Base-by-base conservation (phyloP, 2,113 vertebrate species). In the Percina caprodes region DNA sequence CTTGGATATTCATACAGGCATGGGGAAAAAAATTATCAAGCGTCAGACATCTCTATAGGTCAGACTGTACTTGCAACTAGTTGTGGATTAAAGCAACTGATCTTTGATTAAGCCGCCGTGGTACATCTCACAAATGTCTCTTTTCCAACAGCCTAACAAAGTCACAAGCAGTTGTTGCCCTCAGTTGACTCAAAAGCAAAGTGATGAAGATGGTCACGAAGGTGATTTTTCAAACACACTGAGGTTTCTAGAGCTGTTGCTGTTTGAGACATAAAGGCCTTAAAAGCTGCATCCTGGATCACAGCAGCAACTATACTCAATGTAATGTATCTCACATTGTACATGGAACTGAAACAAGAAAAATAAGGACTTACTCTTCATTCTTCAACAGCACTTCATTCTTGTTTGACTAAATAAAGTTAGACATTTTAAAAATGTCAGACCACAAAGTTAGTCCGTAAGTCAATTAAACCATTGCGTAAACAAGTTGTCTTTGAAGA, bases 401-500 rank as follows among this genome's bases (percentile, higher is more conserved):
- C n/a, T 72, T 65, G 11, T 6, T n/a, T 45, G 52, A 56, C 85
- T 83, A 54, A 81, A 89, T 74, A 51, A 83, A 86, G 77, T 80
- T 69, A n/a, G 14, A 18, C 39, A 18, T 77, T 69, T 65, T 39
- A 33, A 19, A 84, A 66, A 83, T 67, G 23, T 65, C 54, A 69
- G 23, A 87, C 30, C 11, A 74, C 56, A 85, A 88, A 86, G 62
- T 89, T 82, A 82, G 82, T 83, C 72, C 83, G 69, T 92, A 91
- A 94, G 85, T 89, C 86, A 89, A 90, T 93, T 91, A 91, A 89
- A 91, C 52, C 81, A 83, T 84, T 56, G 79, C 68, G 46, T 92
- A 90, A 91, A 94, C 90, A 91, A 89, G 84, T 73, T 79, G 88
- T 81, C 85, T 93, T 93, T 93, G 91, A 92, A 92, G 89, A 87